Conservation (phyloP, 2,113 vertebrate genomes). For the Porphyrio hochstetteri region DNA sequence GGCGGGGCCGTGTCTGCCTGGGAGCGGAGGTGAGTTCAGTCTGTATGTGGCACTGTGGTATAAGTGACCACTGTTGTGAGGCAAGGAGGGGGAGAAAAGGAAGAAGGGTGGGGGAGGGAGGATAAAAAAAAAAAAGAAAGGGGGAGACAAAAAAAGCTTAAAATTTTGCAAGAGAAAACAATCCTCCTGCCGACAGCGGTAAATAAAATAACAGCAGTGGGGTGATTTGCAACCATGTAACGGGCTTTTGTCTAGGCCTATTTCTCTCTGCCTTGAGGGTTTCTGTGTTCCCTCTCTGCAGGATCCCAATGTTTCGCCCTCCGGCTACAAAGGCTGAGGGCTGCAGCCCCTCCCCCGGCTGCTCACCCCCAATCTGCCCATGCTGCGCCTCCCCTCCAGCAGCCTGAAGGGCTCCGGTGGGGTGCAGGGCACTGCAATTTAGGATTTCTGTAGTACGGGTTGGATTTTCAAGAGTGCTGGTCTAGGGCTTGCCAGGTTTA, state of each 20-base stretch:
- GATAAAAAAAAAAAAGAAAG: background rate
- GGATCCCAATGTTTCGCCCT: slow-evolving; percentile 81
- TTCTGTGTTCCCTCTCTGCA: slow-evolving; percentile 85
- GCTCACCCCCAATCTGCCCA: slow-evolving; percentile 76
- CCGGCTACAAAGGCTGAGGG: slow-evolving; percentile 80
- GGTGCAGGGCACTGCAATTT: slow-evolving; percentile 65
- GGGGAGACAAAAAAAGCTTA: slow-evolving; percentile 43
- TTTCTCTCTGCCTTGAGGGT: slow-evolving; percentile 78
- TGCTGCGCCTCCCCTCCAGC: slow-evolving; percentile 74
- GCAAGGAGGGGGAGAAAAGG: background rate
- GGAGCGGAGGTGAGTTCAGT: background rate
- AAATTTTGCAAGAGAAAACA: slow-evolving; percentile 78
- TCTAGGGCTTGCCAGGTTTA: slow-evolving; percentile 58
- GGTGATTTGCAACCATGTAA: slow-evolving; percentile 97
- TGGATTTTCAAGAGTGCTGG: slow-evolving; percentile 60
- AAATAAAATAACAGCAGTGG: slow-evolving; percentile 90
- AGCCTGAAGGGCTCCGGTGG: slow-evolving; percentile 68
- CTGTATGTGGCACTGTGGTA: slow-evolving; percentile 59
- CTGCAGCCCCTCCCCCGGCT: slow-evolving; percentile 78
- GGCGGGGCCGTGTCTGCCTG: background rate
- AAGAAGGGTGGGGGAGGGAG: background rate
- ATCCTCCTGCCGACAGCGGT: slow-evolving; percentile 77
- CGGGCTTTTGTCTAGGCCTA: slow-evolving; percentile 88
- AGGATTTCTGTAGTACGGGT: slow-evolving; percentile 54
- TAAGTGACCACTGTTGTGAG: slow-evolving; percentile 45